Evolutionary conservation across 1,140 invertebrate species (phyloP).

Genomic region (Conus ventricosus): DNA sequence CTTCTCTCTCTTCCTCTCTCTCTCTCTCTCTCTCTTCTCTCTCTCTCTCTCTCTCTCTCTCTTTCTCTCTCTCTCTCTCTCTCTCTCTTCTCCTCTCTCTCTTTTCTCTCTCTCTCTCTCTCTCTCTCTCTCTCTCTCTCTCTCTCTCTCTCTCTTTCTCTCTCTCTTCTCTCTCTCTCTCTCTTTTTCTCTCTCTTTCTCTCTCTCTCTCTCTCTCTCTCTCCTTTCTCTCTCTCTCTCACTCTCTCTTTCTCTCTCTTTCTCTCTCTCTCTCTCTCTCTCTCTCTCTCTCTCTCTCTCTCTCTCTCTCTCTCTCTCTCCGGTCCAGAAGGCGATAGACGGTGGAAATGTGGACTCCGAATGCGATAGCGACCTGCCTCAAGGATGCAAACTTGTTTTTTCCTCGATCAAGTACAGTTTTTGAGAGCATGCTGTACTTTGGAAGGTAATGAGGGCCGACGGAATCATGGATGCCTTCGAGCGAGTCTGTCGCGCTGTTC

Average conservation of each 20-base stretch:
- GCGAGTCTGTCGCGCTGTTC: too few species aligned
- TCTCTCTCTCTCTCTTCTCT: neutral
- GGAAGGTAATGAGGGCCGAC: too few species aligned
- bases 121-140: neutral
- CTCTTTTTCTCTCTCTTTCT: neutral
- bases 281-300: neutral
- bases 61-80: neutral
- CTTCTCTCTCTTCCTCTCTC: slow-evolving; percentile 19
- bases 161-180: neutral
- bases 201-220: neutral
- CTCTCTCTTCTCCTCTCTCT: neutral
- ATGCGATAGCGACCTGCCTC: too few species aligned
- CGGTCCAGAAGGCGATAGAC: too few species aligned
- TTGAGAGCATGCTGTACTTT: too few species aligned
- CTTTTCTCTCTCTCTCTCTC: neutral
- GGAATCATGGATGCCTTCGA: too few species aligned
- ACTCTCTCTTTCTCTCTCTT: slow-evolving; percentile 15
- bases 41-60: neutral
- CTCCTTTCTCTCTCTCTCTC: neutral
- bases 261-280: slow-evolving; percentile 8
- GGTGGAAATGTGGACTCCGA: too few species aligned
- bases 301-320: neutral
- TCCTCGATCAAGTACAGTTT: too few species aligned
- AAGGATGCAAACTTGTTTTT: too few species aligned
- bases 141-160: neutral